Percentiles rank a stretch among this genome's conserved stretches.
Evolutionary conservation across 2,113 vertebrate species (phyloP).

Genomic region (Pangasianodon gigas): DNA sequence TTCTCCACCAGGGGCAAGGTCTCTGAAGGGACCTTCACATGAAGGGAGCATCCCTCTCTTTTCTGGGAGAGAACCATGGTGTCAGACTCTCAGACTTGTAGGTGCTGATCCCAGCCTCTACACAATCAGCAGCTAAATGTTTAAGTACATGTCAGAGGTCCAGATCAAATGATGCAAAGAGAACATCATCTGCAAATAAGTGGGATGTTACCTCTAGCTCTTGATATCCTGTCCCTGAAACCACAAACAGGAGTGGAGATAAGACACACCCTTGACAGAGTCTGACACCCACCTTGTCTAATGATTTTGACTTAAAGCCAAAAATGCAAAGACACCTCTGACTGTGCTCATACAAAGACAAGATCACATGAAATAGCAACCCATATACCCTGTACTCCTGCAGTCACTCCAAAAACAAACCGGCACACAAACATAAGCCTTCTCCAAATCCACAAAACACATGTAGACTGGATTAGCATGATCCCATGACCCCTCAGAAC

Average conservation of each 20-base stretch:
- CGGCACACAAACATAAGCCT: neutral
- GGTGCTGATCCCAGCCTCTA: neutral
- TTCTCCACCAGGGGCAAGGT: neutral
- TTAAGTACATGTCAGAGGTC: neutral
- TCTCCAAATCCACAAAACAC: neutral
- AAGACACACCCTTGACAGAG: neutral
- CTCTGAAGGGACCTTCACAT: neutral
- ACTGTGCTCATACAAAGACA: neutral
- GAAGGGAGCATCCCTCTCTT: neutral
- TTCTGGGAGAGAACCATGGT: neutral
- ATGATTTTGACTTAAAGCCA: neutral
- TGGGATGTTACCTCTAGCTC: neutral
- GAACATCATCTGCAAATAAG: neutral
- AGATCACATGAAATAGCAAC: neutral
- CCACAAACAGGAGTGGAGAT: neutral
- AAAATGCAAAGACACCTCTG: neutral
- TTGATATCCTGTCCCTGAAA: neutral
- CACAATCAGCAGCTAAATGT: neutral
- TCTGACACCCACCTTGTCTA: neutral
- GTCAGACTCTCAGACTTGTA: neutral
- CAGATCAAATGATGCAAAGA: neutral
- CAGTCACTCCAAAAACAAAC: neutral
- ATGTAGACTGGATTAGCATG: neutral
- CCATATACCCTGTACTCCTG: neutral
- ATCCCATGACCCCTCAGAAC: constrained; percentile 1